phyloP scores from a whole-genome alignment of 2,888 invertebrate genomes.

The Idaea straminata region DNA sequence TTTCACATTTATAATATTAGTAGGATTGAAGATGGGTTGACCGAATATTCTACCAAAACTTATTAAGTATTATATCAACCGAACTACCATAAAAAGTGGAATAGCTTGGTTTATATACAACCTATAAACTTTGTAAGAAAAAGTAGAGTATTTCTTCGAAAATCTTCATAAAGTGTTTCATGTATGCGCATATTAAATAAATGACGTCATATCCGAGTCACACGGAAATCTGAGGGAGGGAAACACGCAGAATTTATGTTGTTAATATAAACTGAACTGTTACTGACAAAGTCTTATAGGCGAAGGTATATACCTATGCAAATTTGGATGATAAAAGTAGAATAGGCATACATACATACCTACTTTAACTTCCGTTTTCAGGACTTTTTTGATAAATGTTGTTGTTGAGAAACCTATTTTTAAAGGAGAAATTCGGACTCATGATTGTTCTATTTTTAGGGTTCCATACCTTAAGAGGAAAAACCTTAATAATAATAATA shows the following conservation, averaged over 20 bases:
- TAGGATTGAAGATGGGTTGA: too few species aligned
- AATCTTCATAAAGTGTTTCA: conserved; percentile 43
- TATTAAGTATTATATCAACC: too few species aligned
- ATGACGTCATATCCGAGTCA: conserved; percentile 39
- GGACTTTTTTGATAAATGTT: too few species aligned
- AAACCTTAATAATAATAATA: too few species aligned
- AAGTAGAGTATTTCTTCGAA: conserved; percentile 10
- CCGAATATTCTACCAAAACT: too few species aligned
- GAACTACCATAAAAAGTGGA: conserved; percentile 8
- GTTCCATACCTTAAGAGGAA: too few species aligned
- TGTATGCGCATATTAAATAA: conserved; percentile 55
- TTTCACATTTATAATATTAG: too few species aligned
- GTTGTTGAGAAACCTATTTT: too few species aligned
- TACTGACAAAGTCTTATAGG: conserved; percentile 43
- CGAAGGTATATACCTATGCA: conserved; percentile 17
- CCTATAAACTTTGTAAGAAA: background rate
- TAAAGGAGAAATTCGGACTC: too few species aligned
- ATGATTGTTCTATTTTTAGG: too few species aligned
- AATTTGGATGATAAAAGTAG: background rate
- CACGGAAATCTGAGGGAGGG: conserved; percentile 38
- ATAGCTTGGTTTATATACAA: conserved; percentile 4
- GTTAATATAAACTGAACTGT: conserved; percentile 36
- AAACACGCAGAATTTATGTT: conserved; percentile 43
- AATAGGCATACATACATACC: too few species aligned
- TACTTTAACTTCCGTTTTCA: too few species aligned